These are phyloP conservation scores for Zonitis immaculata DNA, from an alignment of 2,888 invertebrate genomes.

Conservation along the genomic window DNA sequence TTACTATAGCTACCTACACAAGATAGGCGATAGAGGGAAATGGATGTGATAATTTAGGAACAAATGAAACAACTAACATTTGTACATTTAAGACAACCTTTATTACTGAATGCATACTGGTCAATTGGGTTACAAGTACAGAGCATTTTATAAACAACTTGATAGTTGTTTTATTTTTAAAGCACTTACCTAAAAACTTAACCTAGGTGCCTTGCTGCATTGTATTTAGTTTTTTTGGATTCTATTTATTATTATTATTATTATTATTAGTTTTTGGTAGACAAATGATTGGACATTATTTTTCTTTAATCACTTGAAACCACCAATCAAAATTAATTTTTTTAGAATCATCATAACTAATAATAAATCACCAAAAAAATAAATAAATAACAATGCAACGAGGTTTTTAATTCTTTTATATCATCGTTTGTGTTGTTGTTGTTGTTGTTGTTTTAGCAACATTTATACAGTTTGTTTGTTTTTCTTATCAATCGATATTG, in stretches of 20 bases:
- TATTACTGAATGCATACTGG: slow-evolving; percentile 56
- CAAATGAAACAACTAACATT: background rate
- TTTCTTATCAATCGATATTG: slow-evolving; percentile 25
- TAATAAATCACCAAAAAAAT: slow-evolving; percentile 22
- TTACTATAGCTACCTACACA: no score
- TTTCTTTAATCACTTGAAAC: no score
- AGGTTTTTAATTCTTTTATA: slow-evolving; percentile 29
- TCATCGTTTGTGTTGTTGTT: slow-evolving; percentile 3
- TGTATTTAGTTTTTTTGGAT: slow-evolving; percentile 21
- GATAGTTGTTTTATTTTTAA: slow-evolving; percentile 45
- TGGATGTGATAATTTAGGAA: no score
- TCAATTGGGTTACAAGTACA: slow-evolving; percentile 53
- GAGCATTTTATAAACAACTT: slow-evolving; percentile 47
- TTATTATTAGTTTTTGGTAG: slow-evolving; percentile 16
- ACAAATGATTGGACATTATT: slow-evolving; percentile 20
- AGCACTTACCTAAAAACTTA: slow-evolving; percentile 51
- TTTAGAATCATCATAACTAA: slow-evolving; percentile 33
- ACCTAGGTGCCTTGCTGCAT: slow-evolving; percentile 43
- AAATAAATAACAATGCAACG: slow-evolving; percentile 40
- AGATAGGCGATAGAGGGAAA: no score
- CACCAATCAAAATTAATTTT: slow-evolving; percentile 25
- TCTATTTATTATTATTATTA: no score
- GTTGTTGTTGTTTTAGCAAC: slow-evolving; percentile 28
- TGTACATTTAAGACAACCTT: slow-evolving; percentile 54
- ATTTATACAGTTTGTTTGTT: slow-evolving; percentile 35